Percentiles rank a stretch among this genome's conserved stretches.
phyloP scores from a whole-genome alignment of 1,140 invertebrate genomes.

The Pachyrhynchus sulphureomaculatus region DNA sequence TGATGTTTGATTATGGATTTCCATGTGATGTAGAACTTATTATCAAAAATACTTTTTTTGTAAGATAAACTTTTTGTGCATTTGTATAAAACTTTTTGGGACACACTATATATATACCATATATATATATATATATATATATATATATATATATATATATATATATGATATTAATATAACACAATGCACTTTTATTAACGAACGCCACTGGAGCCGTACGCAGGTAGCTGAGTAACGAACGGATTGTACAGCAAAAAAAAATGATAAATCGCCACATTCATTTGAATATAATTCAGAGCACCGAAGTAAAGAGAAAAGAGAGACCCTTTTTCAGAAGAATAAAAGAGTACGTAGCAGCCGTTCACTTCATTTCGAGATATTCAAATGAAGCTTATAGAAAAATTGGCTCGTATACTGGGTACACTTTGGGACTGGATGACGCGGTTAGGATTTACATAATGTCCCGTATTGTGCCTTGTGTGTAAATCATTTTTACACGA shows the following conservation, averaged over 20 bases:
- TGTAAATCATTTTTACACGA: constrained; percentile 23
- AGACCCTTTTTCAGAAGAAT: constrained; percentile 7
- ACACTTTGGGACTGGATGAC: constrained; percentile 13
- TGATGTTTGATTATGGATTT: too few relatives aligned
- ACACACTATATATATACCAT: too few relatives aligned
- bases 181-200: too few relatives aligned
- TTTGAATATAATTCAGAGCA: constrained; percentile 23
- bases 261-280: constrained; percentile 21
- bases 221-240: constrained; percentile 21
- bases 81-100: too few relatives aligned
- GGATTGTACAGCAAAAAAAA: constrained; percentile 22
- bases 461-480: constrained; percentile 19
- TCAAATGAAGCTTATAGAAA: constrained; percentile 29
- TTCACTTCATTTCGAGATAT: constrained; percentile 28
- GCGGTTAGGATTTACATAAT: constrained; percentile 23
- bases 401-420: constrained; percentile 27
- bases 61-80: too few relatives aligned
- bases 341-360: constrained; percentile 18
- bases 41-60: too few relatives aligned
- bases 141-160: too few relatives aligned
- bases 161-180: too few relatives aligned
- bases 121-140: too few relatives aligned
- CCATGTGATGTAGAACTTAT: too few relatives aligned
- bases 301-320: too few relatives aligned
- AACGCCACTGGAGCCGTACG: neutral